These are phyloP conservation scores for Prorops nasuta DNA, from an alignment of 1,140 invertebrate genomes.

Conservation along the genomic window DNA sequence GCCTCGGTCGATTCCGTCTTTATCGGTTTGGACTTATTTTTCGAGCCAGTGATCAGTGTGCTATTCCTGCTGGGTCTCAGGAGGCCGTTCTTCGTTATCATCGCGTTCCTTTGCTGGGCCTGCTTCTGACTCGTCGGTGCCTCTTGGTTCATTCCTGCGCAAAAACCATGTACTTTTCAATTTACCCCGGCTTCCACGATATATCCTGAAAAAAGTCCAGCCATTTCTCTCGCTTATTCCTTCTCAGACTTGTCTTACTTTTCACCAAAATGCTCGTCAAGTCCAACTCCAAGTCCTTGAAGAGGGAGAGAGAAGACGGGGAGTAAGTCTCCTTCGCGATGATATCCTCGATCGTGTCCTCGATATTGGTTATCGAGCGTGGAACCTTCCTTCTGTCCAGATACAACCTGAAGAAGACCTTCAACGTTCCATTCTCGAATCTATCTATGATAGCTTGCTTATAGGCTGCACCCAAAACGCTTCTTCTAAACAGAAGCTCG, in stretches of 20 bases:
- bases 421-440: constrained; percentile 69
- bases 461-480: constrained; percentile 62
- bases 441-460: constrained; percentile 65
- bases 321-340: constrained; percentile 67
- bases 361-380: constrained; percentile 64
- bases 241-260: no score
- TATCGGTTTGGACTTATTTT: constrained; percentile 52
- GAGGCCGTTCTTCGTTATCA: constrained; percentile 53
- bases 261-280: constrained; percentile 64
- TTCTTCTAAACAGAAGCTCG: constrained; percentile 51
- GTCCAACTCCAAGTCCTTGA: constrained; percentile 69
- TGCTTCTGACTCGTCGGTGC: constrained; percentile 32
- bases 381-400: constrained; percentile 75
- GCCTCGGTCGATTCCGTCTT: constrained; percentile 47
- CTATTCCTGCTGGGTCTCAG: constrained; percentile 42
- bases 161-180: constrained; percentile 7
- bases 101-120: constrained; percentile 43
- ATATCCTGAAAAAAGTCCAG: background rate
- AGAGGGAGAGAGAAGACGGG: constrained; percentile 59
- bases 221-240: no score
- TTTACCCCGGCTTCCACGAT: no score
- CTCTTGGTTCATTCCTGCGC: constrained; percentile 42
- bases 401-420: constrained; percentile 72
- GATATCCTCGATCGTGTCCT: constrained; percentile 67
- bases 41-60: constrained; percentile 43